Percentiles rank a stretch among this genome's conserved stretches.
Conservation (phyloP, 2,888 invertebrate genomes). For the Philaethria dido region DNA sequence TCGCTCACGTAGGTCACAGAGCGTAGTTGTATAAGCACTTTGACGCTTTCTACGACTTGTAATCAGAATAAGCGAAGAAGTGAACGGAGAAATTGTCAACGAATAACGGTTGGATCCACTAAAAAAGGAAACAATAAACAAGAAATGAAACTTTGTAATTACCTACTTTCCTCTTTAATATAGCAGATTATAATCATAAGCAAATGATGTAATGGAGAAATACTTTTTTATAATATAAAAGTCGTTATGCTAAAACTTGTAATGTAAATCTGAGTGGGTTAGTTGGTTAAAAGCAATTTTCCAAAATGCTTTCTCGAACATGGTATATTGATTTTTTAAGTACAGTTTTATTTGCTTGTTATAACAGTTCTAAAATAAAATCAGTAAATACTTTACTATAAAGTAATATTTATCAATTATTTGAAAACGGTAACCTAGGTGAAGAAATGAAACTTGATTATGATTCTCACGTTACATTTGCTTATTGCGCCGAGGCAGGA, state of each 20-base stretch:
- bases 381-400: background rate
- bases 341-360: background rate
- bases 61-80: constrained; percentile 73
- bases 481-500: constrained; percentile 59
- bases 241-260: background rate
- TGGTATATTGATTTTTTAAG: background rate
- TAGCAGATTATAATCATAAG: constrained; percentile 39
- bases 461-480: constrained; percentile 64
- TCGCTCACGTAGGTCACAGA: constrained; percentile 61
- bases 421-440: background rate
- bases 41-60: constrained; percentile 74
- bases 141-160: constrained; percentile 48
- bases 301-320: background rate
- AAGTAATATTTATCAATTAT: background rate
- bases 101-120: constrained; percentile 62
- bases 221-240: constrained; percentile 12
- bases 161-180: constrained; percentile 44
- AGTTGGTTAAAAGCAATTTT: background rate
- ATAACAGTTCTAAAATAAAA: background rate
- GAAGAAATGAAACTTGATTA: constrained; percentile 2
- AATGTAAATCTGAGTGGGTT: too few species aligned
- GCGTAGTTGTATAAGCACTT: constrained; percentile 76
- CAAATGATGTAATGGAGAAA: constrained; percentile 27
- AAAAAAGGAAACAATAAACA: constrained; percentile 63
- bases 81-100: constrained; percentile 76